These are phyloP conservation scores for Himalopsyche japonica DNA, from an alignment of 2,888 invertebrate genomes.

Conservation along the genomic window DNA sequence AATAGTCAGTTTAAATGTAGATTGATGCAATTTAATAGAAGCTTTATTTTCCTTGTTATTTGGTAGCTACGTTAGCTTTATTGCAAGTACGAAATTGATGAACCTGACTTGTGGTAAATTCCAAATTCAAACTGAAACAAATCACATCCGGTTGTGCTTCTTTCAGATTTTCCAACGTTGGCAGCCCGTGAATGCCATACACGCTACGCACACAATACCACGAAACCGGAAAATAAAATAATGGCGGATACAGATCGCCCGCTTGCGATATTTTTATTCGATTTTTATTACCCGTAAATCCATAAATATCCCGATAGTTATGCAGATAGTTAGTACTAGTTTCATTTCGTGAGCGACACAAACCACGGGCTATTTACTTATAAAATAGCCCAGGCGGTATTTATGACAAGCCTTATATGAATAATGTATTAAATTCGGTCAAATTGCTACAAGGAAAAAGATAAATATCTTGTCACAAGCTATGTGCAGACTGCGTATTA, in stretches of 20 bases:
- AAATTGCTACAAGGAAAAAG: not conserved
- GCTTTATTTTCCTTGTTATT: too few relatives aligned
- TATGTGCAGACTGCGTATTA: not conserved
- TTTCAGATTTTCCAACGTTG: not conserved
- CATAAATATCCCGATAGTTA: not conserved
- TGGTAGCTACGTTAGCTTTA: too few relatives aligned
- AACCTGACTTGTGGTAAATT: not conserved
- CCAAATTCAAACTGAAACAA: not conserved
- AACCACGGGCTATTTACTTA: not conserved
- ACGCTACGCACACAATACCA: not conserved
- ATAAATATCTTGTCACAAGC: not conserved
- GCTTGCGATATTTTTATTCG: not conserved
- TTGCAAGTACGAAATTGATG: not conserved
- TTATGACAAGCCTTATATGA: not conserved
- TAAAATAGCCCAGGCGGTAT: not conserved
- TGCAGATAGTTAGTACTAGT: not conserved
- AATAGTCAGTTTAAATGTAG: too few relatives aligned
- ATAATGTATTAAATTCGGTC: not conserved
- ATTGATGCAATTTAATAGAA: too few relatives aligned
- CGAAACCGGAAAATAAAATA: not conserved
- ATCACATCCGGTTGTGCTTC: not conserved
- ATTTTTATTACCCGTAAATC: conserved; percentile 2
- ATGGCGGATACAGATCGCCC: not conserved
- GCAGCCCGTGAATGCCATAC: not conserved
- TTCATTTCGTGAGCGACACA: not conserved